These are phyloP conservation scores for Eudemis profundana DNA, from an alignment of 2,888 invertebrate species.

Conservation along the genomic window DNA sequence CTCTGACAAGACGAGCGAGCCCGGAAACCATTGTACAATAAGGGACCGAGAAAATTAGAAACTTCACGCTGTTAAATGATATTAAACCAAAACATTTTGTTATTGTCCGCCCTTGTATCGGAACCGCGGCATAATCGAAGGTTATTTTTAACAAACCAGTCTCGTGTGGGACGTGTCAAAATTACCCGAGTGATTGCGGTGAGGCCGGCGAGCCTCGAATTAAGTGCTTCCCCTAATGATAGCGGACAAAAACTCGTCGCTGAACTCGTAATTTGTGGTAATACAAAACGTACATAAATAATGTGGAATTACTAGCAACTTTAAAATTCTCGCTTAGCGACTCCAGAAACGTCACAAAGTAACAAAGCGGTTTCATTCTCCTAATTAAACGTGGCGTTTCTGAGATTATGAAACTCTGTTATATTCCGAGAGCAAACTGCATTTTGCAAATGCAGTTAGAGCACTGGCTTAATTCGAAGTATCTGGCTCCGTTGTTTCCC, in stretches of 20 bases:
- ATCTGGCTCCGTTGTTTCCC: conserved; percentile 30
- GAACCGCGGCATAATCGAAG: conserved; percentile 7
- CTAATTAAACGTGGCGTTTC: conserved; percentile 35
- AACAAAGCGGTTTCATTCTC: conserved; percentile 35
- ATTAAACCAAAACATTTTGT: not conserved
- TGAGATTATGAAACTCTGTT: conserved; percentile 35
- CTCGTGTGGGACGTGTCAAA: conserved; percentile 26
- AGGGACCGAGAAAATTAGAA: not conserved
- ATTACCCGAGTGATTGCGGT: conserved; percentile 20
- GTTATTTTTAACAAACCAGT: conserved; percentile 23
- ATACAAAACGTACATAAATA: conserved; percentile 14
- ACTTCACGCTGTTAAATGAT: not conserved
- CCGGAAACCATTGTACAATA: not conserved
- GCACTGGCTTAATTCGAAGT: conserved; percentile 23
- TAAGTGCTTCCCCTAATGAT: conserved; percentile 34
- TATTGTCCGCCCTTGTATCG: not conserved
- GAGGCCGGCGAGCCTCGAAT: conserved; percentile 18
- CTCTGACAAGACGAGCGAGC: conserved; percentile 6
- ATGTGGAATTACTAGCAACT: conserved; percentile 15
- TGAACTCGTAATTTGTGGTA: conserved; percentile 24
- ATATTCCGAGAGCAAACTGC: conserved; percentile 29
- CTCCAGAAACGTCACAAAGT: conserved; percentile 12
- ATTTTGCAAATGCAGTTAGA: conserved; percentile 36
- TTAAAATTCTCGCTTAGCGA: conserved; percentile 15
- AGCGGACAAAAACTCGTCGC: conserved; percentile 33